Base-by-base conservation (phyloP, 2,113 vertebrate species). In the Psettodes erumei region DNA sequence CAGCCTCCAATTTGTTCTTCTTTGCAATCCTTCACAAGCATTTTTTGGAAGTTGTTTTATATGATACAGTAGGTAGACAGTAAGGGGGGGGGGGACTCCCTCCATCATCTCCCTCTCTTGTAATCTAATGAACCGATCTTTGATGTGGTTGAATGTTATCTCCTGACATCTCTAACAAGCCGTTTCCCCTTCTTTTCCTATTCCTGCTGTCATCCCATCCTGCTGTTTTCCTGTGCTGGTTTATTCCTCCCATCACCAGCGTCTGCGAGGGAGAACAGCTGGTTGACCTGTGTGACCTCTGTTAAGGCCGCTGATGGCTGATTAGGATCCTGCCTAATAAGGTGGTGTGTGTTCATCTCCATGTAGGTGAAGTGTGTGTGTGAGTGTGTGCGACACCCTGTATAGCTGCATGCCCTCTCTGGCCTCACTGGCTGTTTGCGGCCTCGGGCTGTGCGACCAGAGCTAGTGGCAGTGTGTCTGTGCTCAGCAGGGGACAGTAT, bases 401-500 rank as follows among this genome's bases (percentile, higher is more conserved):
- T 78, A 60, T 76, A 71, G 81, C 67, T 76, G 18, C 19, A 8
- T 83, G 88, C 43, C 81, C 86, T 87, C 79, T 86, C 51, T 68
- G 80, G 81, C 79, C 79, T 81, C 47, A 80, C 82, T 80, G 83
- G 77, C 71, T 69, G 83, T 81, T 85, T 79, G 82, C 54, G 75
- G 83, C 91, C 87, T 59, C 12, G 45, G 89, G 91, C 85, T 71
- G 75, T 75, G 80, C 40, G 63, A 71, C 84, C 82, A 75, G 88
- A 80, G 82, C 79, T 23, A 42, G 86, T 73, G 86, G 84, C 87
- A 82, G 89, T 81, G 90, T 74, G 85, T 75, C 82, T 80, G 88
- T 63, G 83, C 91, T 89, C 89, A 81, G 90, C 83, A 82, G 91
- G 91, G 90, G 91, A 91, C 91, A 83, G 87, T 79, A 62, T 88